phyloP scores from a whole-genome alignment of 2,888 invertebrate genomes.

The Pelosia muscerda region DNA sequence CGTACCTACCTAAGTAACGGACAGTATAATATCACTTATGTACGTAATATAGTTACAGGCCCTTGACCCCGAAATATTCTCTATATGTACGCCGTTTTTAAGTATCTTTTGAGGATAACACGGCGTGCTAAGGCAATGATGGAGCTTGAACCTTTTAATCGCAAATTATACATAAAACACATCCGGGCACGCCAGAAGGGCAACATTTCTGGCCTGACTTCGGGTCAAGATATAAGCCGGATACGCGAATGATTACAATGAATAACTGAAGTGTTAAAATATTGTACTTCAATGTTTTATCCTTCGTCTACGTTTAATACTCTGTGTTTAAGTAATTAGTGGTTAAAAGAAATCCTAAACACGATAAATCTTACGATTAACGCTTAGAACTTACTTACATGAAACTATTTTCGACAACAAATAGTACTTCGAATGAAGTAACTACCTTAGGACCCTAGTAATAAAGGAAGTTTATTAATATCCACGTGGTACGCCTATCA shows the following conservation, averaged over 20 bases:
- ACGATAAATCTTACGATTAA: not conserved
- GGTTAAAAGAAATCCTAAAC: not conserved
- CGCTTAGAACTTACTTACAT: not conserved
- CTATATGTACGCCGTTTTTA: too few relatives aligned
- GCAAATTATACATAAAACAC: too few relatives aligned
- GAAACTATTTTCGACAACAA: not conserved
- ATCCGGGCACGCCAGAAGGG: too few relatives aligned
- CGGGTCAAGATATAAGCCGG: too few relatives aligned
- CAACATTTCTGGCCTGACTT: too few relatives aligned
- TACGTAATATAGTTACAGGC: too few relatives aligned
- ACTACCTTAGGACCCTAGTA: slow-evolving; percentile 20
- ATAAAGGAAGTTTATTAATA: slow-evolving; percentile 16
- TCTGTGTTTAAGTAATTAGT: not conserved
- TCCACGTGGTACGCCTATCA: slow-evolving; percentile 13
- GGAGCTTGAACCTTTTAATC: too few relatives aligned
- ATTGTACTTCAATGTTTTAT: not conserved
- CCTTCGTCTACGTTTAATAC: not conserved
- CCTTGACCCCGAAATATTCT: too few relatives aligned
- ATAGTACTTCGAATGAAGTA: slow-evolving; percentile 13
- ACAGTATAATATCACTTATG: too few relatives aligned
- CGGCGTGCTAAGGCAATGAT: too few relatives aligned
- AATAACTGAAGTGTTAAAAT: not conserved
- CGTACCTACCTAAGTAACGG: not conserved
- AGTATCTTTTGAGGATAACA: too few relatives aligned
- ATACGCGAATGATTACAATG: too few relatives aligned